Base-by-base conservation (phyloP, 2,797 vertebrate species). In the Streptopelia turtur region DNA sequence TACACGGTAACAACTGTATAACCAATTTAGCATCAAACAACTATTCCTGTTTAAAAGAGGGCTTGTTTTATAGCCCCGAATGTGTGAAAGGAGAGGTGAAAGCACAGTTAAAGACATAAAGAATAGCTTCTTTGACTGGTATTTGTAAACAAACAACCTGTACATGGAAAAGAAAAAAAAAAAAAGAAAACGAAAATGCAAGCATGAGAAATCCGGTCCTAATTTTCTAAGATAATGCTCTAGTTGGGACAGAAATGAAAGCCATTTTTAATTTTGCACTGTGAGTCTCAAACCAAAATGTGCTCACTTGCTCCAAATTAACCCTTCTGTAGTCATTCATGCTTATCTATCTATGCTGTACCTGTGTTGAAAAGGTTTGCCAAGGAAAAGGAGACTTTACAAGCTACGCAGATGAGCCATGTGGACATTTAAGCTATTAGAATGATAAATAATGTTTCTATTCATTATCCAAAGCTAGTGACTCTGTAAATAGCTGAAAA, bases 91-190 rank as follows among this genome's bases (percentile, higher is more conserved):
- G 28, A 72, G 28, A 66, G 0, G 1, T 56, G 39, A 86, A 83
- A 82, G 4, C 8, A 81, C 15, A 69, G 33, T 33, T 50, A 59
- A 50, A 56, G 63, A 37, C 24, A 63, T 12, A 69, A 66, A 50
- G 6, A 55, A 28, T 17, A 11, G 9, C 2, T 86, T 13, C 16
- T 47, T 10, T 20, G 6, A 4, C 5, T 68, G 11, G 2, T 28
- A 23, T 59, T n/a, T 52, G 71, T 25, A 70, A 79, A 89, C 20
- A 52, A 84, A 9, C 6, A 56, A 5, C 4, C 16, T 55, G 11
- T 59, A 65, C 39, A 35, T 0, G 24, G 3, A 3, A 3, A 6
- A 30, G 9, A 1, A 11, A 11, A 30, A 28, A 18, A 35, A 66
- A 49, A 47, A 47, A 27, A 13, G 7, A 18, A 60, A 30, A 39